Percentiles rank a stretch among this genome's conserved stretches.
Evolutionary conservation across 2,113 vertebrate species (phyloP).

Genomic region (Myotis brandtii): DNA sequence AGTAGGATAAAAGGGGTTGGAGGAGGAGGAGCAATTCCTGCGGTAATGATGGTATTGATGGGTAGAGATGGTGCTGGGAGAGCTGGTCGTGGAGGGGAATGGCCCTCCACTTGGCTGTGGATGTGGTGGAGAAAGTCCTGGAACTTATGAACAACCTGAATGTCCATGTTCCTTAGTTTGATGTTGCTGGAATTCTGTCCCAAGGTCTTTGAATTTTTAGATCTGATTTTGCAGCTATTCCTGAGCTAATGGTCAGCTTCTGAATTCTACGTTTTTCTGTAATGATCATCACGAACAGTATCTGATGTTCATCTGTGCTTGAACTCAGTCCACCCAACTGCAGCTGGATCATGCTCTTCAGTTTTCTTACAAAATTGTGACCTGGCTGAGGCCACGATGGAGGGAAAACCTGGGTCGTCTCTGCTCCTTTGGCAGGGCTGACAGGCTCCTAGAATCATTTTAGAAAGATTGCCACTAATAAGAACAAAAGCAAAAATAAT

Average conservation of each 20-base stretch:
- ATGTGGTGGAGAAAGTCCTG: slow-evolving; percentile 76
- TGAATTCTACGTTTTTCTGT: not conserved
- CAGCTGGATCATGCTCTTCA: not conserved
- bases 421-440: not conserved
- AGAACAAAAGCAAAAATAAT: slow-evolving; percentile 14
- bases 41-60: not conserved
- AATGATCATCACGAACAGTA: not conserved
- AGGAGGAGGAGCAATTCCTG: slow-evolving; percentile 82
- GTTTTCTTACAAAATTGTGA: no score
- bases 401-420: not conserved
- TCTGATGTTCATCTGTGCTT: not conserved
- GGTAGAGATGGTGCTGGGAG: slow-evolving; percentile 80
- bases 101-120: slow-evolving; percentile 73
- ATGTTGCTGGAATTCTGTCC: not conserved
- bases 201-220: not conserved
- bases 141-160: not conserved
- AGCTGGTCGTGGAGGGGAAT: slow-evolving; percentile 74
- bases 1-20: slow-evolving; percentile 84
- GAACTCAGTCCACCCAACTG: not conserved
- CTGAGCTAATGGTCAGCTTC: not conserved
- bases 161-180: not conserved
- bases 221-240: not conserved
- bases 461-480: not conserved
- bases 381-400: not conserved
- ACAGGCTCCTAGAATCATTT: not conserved